phyloP scores from a whole-genome alignment of 2,888 invertebrate genomes.

The Melinopterus prodromus region DNA sequence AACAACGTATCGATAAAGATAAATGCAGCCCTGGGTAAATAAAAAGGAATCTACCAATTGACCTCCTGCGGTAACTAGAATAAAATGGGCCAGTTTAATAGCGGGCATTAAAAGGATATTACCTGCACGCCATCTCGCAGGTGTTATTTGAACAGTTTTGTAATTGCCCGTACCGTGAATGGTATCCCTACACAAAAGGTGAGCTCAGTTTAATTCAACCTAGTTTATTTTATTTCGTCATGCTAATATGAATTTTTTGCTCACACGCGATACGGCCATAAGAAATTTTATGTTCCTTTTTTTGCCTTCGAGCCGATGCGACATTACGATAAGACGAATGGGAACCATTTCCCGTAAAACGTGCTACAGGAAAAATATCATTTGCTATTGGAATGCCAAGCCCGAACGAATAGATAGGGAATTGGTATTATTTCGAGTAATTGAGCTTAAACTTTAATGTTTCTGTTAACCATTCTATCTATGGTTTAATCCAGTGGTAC shows the following conservation, averaged over 20 bases:
- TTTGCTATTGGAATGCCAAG: background rate
- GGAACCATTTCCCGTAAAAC: background rate
- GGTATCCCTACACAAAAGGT: background rate
- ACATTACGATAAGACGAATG: slow-evolving; percentile 4
- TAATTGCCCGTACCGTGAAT: background rate
- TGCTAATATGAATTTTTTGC: background rate
- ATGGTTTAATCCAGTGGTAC: too few species aligned
- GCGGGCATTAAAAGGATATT: background rate
- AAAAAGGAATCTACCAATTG: background rate
- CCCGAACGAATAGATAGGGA: background rate
- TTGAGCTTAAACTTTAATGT: too few species aligned
- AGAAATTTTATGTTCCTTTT: slow-evolving; percentile 4
- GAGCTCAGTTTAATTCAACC: background rate
- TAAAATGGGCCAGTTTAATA: background rate
- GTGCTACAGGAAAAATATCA: background rate
- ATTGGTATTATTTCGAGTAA: too few species aligned
- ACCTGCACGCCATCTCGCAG: background rate
- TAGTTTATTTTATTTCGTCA: background rate
- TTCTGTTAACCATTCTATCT: too few species aligned
- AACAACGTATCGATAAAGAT: background rate
- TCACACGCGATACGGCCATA: background rate
- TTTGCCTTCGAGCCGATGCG: background rate
- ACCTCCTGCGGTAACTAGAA: background rate
- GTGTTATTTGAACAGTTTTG: background rate
- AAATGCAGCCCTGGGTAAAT: background rate